Evolutionary conservation across 2,113 vertebrate genomes (phyloP), one percentile per base, ranked within the genome.

Genomic region (Oceanites oceanicus): DNA sequence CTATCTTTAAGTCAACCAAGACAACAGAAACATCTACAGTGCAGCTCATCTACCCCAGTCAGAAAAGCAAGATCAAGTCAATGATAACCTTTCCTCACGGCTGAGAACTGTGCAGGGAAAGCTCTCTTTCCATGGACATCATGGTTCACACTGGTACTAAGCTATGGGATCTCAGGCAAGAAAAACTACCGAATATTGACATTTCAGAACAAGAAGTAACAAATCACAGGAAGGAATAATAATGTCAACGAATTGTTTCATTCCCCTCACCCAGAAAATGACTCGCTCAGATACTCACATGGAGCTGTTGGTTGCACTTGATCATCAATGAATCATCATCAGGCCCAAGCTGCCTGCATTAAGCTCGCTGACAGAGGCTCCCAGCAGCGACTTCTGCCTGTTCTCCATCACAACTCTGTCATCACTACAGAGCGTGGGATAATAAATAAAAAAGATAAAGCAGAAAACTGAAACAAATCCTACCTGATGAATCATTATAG

Each of bases 401-500:
- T 66, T 95, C 65, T 55, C 26, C 77, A 91, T 56, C 90, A 94
- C 47, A 87, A 47, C 84, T 59, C 67, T 84, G 65, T 82, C 96
- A 96, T 90, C 80, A 45, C 70, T 95, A 75, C 32, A 70, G 45
- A 95, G 84, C 1, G 53, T 93, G 67, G 92, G 87, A 90, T 86
- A 93, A 90, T 65, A 42, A 62, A 23, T 6, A n/a, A 81, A 74
- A 45, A 34, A 67, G 13, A 52, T 27, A 61, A 55, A 61, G 73
- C 52, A 90, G 58, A 93, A 82, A 96, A 66, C 49, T 10, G 15
- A 93, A 96, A 85, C 13, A 62, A 89, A 92, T 88, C 55, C 68
- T 68, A 90, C 80, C 66, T 95, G 71, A 96, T 96, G 95, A 97
- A 88, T 97, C 93, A 96, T 58, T 62, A 44, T 8, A 85, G 58